Base-by-base conservation (phyloP, 2,888 invertebrate genomes). In the Leptopilina myrica region DNA sequence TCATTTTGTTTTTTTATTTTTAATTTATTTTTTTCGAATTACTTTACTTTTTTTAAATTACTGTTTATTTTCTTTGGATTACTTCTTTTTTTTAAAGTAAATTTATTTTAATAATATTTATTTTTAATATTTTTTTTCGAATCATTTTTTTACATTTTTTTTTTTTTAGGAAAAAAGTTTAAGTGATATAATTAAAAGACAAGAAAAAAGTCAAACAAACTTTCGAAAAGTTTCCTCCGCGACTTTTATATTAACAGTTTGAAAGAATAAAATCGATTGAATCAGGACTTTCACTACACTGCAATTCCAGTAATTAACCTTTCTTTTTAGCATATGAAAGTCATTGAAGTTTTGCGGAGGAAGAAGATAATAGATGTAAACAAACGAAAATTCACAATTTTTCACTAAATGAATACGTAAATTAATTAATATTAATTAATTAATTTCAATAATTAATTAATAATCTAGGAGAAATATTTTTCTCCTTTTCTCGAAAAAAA, bases 201-300 rank as follows among this genome's bases (percentile, higher is more conserved):
- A 33, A 7, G 15, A 33, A 33, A 33, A 33, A 33, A 33, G 33
- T 33, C 33, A 33, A 33, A 9, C 12, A 53, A 69, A 69, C 14
- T 20, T 12, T n/a, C 26, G 7, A 12, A 26, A 69, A 46, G 43
- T 43, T 53, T 53, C 11, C 12, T 15, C 12, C 11, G 49, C 11
- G 49, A 67, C 67, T 67, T 67, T 67, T 67, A 33, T 33, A 67
- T 49, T 49, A 67, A 67, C 20, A 67, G 67, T 15, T 15, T 43
- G 15, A 6, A 43, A 43, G 66, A 66, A 66, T 69, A 43, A 69
- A 69, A 53, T 26, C 14, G 53, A 53, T 69, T 53, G 33, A 64
- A 64, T 53, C 20, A 12, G 43, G 49, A 53, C 69, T 69, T 69
- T 69, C 26, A 53, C 33, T 33, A 33, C 26, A 33, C 26, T 69